These are phyloP conservation scores for Microcebus tavaratra DNA, from an alignment of 2,113 vertebrate genomes.

Conservation along the genomic window DNA sequence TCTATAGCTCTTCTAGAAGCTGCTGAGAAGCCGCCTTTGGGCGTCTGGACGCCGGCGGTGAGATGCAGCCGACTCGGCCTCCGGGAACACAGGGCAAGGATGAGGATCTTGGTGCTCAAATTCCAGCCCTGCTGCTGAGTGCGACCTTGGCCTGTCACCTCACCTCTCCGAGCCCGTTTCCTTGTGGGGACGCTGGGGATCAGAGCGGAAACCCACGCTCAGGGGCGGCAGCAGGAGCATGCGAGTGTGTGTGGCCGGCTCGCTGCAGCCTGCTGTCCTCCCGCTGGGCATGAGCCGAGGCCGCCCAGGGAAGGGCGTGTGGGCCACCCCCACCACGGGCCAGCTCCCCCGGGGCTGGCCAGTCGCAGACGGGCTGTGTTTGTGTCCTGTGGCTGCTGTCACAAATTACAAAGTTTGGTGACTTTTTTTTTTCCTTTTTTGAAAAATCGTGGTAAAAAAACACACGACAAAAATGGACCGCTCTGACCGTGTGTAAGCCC, in stretches of 20 bases:
- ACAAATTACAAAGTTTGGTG: background rate
- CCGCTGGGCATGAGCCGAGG: background rate
- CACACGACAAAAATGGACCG: background rate
- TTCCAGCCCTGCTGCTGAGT: no score
- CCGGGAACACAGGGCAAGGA: no score
- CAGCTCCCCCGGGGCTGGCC: background rate
- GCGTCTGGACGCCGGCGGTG: no score
- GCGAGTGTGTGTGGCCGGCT: background rate
- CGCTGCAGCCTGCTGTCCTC: background rate
- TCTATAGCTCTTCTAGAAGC: no score
- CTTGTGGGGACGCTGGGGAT: background rate
- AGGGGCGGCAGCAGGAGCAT: background rate
- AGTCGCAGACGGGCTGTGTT: background rate
- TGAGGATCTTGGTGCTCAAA: no score
- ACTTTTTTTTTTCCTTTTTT: background rate
- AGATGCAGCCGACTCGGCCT: no score
- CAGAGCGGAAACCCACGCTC: background rate
- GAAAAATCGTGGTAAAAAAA: background rate
- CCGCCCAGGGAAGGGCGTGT: no score
- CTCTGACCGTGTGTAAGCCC: background rate
- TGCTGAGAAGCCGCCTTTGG: no score
- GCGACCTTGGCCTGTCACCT: no score
- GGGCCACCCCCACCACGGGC: background rate
- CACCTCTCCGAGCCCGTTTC: no score
- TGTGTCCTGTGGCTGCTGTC: background rate